These are phyloP conservation scores for Drosophila longiperda DNA, from an alignment of 2,888 invertebrate genomes.

Conservation along the genomic window DNA sequence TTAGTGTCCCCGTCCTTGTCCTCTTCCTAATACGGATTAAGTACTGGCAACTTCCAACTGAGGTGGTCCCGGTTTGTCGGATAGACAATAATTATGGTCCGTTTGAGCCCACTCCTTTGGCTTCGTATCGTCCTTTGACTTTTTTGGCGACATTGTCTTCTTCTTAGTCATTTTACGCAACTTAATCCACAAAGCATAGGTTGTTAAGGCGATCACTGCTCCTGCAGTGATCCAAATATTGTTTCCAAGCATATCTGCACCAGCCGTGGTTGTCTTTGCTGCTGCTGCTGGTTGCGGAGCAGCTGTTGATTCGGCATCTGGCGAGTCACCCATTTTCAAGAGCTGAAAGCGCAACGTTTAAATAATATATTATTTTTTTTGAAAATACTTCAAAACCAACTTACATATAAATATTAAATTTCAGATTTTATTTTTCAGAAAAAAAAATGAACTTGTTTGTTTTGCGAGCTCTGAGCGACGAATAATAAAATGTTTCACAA, in stretches of 20 bases:
- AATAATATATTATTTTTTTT: not conserved
- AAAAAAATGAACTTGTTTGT: conserved; percentile 8
- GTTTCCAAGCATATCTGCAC: conserved; percentile 10
- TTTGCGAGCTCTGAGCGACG: conserved; percentile 7
- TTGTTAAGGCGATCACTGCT: conserved; percentile 36
- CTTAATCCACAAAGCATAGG: conserved; percentile 49
- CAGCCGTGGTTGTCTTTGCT: conserved; percentile 29
- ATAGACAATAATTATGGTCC: not conserved
- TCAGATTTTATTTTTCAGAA: not conserved
- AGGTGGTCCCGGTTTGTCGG: not conserved
- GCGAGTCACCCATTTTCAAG: conserved; percentile 3
- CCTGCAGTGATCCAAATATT: conserved; percentile 48
- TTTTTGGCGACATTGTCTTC: not conserved
- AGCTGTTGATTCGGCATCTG: not conserved
- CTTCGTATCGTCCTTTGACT: not conserved
- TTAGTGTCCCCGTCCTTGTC: not conserved
- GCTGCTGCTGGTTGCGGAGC: not conserved
- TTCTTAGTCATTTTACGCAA: conserved; percentile 11
- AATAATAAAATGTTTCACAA: not conserved
- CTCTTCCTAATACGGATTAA: not conserved
- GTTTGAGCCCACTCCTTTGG: not conserved
- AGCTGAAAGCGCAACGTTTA: not conserved
- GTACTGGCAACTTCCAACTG: not conserved
- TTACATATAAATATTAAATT: conserved; percentile 5
- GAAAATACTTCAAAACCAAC: not conserved